phyloP scores from a whole-genome alignment of 1,140 invertebrate species.

The Homarus americanus region DNA sequence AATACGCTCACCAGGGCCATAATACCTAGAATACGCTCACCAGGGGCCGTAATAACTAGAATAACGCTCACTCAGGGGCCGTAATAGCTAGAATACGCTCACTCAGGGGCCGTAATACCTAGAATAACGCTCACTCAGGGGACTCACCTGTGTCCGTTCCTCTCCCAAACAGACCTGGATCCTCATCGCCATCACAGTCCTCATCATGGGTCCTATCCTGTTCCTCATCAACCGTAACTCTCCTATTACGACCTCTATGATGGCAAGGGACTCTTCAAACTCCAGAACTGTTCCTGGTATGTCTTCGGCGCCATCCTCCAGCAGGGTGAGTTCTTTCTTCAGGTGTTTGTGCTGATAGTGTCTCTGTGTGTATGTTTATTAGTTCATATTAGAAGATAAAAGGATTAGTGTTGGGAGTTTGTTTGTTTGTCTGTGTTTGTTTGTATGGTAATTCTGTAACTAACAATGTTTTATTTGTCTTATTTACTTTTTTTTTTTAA shows the following conservation, averaged over 20 bases:
- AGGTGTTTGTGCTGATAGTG: not conserved
- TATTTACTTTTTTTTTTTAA: not conserved
- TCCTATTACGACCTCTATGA: constrained; percentile 79
- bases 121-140: too few species aligned
- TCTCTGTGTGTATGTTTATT: not conserved
- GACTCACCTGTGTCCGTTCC: not conserved
- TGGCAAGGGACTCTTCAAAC: constrained; percentile 83
- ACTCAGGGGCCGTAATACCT: too few species aligned
- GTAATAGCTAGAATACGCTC: too few species aligned
- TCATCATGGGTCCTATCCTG: constrained; percentile 88
- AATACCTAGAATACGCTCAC: too few species aligned
- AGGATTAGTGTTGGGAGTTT: too few species aligned
- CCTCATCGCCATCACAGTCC: constrained; percentile 84
- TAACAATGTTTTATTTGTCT: not conserved
- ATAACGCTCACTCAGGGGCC: too few species aligned
- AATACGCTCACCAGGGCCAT: too few species aligned
- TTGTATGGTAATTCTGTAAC: not conserved
- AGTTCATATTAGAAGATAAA: too few species aligned
- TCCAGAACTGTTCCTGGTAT: constrained; percentile 92
- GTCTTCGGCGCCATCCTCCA: constrained; percentile 93
- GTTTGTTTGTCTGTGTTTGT: too few species aligned
- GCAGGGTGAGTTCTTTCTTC: constrained; percentile 84
- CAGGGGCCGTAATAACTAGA: too few species aligned
- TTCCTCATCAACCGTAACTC: constrained; percentile 86
- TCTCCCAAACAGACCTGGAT: constrained; percentile 86